Evolutionary conservation across 2,113 vertebrate genomes (phyloP).

Genomic region (Carlito syrichta): DNA sequence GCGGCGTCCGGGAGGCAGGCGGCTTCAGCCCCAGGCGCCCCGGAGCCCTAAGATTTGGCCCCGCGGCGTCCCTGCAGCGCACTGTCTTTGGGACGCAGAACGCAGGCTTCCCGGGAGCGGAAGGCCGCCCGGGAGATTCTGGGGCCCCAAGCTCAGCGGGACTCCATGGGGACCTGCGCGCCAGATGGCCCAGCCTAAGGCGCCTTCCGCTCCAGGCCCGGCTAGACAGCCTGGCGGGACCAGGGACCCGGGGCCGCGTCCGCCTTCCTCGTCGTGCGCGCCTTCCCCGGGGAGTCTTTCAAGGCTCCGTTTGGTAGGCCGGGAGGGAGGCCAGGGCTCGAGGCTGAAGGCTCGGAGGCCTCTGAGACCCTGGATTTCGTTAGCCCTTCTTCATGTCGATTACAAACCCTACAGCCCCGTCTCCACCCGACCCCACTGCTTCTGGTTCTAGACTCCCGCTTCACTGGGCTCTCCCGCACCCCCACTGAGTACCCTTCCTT

Average conservation of each 20-base stretch:
- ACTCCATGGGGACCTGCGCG: neutral
- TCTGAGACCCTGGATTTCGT: constrained; percentile 51
- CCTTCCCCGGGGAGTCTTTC: neutral
- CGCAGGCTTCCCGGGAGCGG: neutral
- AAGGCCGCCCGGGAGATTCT: neutral
- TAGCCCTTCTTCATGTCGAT: neutral
- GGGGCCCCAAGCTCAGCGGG: neutral
- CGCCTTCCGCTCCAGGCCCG: neutral
- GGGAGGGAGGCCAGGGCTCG: neutral
- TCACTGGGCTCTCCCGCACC: too few relatives aligned
- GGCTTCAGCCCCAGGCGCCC: neutral
- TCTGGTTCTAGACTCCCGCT: neutral
- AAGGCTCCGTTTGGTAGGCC: neutral
- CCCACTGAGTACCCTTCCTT: neutral
- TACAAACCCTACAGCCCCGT: neutral
- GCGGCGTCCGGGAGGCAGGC: neutral
- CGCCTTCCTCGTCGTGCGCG: fast-evolving
- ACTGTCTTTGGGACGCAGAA: neutral
- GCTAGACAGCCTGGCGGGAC: neutral
- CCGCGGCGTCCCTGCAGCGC: neutral
- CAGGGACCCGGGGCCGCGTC: neutral
- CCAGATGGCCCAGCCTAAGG: neutral
- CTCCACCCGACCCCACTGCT: neutral
- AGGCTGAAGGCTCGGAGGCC: neutral
- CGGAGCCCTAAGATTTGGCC: neutral